Evolutionary conservation across 2,888 invertebrate species (phyloP).

Genomic region (Amiota communis): DNA sequence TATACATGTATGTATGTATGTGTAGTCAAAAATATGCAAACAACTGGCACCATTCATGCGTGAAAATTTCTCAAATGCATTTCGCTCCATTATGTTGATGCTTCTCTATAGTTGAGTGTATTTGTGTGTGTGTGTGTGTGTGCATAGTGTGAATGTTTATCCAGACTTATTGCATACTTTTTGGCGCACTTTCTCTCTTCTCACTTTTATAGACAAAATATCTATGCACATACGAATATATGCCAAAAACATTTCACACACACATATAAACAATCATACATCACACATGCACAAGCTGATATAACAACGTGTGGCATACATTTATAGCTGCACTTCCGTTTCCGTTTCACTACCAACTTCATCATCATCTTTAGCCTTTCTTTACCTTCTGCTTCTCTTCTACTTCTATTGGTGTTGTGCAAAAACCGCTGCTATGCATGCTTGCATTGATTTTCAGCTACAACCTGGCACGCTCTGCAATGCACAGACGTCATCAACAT

Average conservation of each 20-base stretch:
- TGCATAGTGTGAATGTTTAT: background rate
- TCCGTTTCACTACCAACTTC: too few relatives aligned
- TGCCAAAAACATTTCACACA: conserved; percentile 42
- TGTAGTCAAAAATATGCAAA: conserved; percentile 19
- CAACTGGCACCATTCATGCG: conserved; percentile 27
- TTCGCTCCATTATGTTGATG: background rate
- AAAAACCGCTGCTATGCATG: conserved; percentile 12
- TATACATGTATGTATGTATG: background rate
- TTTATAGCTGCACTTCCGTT: too few relatives aligned
- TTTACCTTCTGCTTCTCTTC: too few relatives aligned
- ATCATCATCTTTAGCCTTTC: too few relatives aligned
- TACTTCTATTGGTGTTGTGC: too few relatives aligned
- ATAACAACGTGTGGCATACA: too few relatives aligned
- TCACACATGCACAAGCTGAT: background rate
- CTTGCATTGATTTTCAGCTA: conserved; percentile 25
- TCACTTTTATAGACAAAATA: conserved; percentile 21
- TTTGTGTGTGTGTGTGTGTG: background rate
- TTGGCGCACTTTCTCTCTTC: conserved; percentile 20
- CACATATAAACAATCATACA: conserved; percentile 6
- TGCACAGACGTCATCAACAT: conserved; percentile 1
- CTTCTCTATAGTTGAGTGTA: background rate
- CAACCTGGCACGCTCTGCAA: conserved; percentile 21
- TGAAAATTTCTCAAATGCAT: conserved; percentile 22
- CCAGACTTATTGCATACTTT: conserved; percentile 19
- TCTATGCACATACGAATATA: conserved; percentile 11